Evolutionary conservation across 2,888 invertebrate genomes (phyloP).

Genomic region (Trachelus stipa): DNA sequence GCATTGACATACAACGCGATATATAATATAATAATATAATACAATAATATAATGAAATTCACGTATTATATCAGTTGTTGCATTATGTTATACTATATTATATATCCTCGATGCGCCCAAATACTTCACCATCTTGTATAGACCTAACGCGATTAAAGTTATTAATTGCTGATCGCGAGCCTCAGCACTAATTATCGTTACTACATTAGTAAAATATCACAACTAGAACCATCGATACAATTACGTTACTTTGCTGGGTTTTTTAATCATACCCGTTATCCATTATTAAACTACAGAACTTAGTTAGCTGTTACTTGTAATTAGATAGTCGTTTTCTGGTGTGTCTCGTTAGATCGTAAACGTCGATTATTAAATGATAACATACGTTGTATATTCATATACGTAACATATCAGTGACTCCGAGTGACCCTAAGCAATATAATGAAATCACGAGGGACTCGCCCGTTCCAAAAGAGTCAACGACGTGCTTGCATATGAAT

Average conservation of each 20-base stretch:
- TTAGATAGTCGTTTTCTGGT: constrained; percentile 30
- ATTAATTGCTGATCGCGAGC: neutral
- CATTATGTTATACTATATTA: neutral
- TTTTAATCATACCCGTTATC: constrained; percentile 20
- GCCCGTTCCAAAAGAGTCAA: neutral
- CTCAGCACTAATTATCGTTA: constrained; percentile 31
- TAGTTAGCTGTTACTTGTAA: neutral
- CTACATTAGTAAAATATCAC: constrained; percentile 62
- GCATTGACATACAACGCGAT: neutral
- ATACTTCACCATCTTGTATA: neutral
- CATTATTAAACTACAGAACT: constrained; percentile 14
- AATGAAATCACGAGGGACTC: neutral
- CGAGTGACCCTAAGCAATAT: neutral
- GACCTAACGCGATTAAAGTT: neutral
- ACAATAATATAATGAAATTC: neutral
- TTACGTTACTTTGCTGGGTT: constrained; percentile 46
- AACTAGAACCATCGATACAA: constrained; percentile 63
- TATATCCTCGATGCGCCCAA: neutral
- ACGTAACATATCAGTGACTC: neutral
- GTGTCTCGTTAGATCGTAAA: constrained; percentile 28
- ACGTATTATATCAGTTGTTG: neutral
- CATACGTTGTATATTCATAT: neutral
- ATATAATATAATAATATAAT: neutral
- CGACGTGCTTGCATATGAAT: neutral
- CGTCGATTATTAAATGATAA: constrained; percentile 27